Base-by-base conservation (phyloP, 30 jellyfish, hydroid and myxozoan genomes). In the Turritopsis rubra region DNA sequence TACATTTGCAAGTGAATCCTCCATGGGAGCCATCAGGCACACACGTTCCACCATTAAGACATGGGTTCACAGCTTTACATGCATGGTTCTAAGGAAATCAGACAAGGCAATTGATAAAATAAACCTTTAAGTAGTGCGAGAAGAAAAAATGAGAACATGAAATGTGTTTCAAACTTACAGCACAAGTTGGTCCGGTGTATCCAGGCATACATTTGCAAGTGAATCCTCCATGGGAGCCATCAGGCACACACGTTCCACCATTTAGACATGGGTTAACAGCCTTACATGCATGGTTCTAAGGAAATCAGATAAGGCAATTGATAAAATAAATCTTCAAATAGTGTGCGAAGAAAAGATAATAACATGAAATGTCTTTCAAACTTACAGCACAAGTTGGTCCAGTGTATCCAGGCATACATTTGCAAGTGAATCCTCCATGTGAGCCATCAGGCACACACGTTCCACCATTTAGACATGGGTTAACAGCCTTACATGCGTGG, bases 261-360 rank as follows among this genome's bases (percentile, higher is more conserved):
- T 84, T 89, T 66, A 82, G 88, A 65, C 96, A 89, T 25, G 96
- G 96, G 31, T 89, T 87, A 66, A 90, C 92, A 28, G 87, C 88
- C 30, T 68, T 68, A 27, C 77, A 68, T 7, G 77, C 77, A 68
- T 68, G 77, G 30, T 68, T 68, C 77, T 68, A 68, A n/a, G n/a
- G n/a, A 60, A 68, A 68, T 41, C 13, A 13, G 60, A 41, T 3
- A 41, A 41, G 5, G 13, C 60, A 41, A 41, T n/a, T n/a, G n/a
- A n/a, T n/a, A n/a, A n/a, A n/a, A n/a, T n/a, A n/a, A n/a, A n/a
- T n/a, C n/a, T n/a, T n/a, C n/a, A n/a, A n/a, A n/a, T n/a, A n/a
- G n/a, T n/a, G n/a, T n/a, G n/a, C n/a, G n/a, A n/a, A n/a, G n/a
- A n/a, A n/a, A n/a, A n/a, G n/a, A n/a, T n/a, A n/a, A n/a, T n/a